Percentiles rank a stretch among this genome's conserved stretches.
These are phyloP conservation scores for Hypomecis punctinalis DNA, from an alignment of 2,888 invertebrate species.

Conservation along the genomic window DNA sequence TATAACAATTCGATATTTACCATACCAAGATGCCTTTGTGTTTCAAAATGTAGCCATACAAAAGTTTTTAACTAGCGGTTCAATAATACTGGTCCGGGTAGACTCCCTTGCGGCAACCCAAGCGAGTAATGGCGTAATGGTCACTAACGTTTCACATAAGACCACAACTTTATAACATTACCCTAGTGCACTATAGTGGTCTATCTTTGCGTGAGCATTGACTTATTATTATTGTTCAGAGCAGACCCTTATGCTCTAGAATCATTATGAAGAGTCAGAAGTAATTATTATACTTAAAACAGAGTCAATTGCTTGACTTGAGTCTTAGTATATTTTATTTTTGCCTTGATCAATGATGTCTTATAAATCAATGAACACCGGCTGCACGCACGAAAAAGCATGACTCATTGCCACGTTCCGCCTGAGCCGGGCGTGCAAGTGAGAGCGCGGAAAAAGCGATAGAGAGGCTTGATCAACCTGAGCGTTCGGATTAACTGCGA, in stretches of 20 bases:
- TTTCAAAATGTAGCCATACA: background rate
- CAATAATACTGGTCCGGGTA: conserved; percentile 47
- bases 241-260: background rate
- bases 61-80: conserved; percentile 44
- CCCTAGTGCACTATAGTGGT: conserved; percentile 44
- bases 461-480: too few species aligned
- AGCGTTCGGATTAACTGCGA: too few species aligned
- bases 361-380: too few species aligned
- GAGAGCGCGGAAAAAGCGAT: too few species aligned
- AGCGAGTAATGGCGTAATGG: conserved; percentile 39
- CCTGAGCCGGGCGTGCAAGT: too few species aligned
- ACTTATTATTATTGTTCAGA: conserved; percentile 31
- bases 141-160: conserved; percentile 42
- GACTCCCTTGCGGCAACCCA: conserved; percentile 46
- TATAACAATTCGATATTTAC: too few species aligned
- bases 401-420: too few species aligned
- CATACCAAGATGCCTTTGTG: too few species aligned
- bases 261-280: background rate
- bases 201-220: conserved; percentile 41
- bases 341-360: too few species aligned
- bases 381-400: too few species aligned
- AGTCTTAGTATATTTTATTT: too few species aligned
- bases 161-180: conserved; percentile 42
- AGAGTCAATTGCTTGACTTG: background rate
- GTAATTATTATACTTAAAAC: background rate